These are phyloP conservation scores for Mactra quadrangularis DNA, from an alignment of 1,140 invertebrate genomes.

Conservation along the genomic window DNA sequence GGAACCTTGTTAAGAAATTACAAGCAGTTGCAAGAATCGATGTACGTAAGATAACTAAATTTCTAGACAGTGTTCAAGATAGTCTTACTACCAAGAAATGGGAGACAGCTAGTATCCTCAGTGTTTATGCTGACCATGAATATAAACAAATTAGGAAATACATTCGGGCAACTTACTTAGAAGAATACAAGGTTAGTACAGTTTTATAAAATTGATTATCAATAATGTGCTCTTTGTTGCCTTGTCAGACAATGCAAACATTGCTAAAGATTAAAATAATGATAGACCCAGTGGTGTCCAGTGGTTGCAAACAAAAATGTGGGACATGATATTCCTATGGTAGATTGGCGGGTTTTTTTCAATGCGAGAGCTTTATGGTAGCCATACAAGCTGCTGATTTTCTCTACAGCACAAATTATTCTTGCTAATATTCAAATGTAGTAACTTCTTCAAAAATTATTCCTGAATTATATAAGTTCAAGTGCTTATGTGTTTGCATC, in stretches of 20 bases:
- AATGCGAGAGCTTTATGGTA: too few relatives aligned
- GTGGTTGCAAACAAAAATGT: too few relatives aligned
- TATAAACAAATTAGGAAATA: slow-evolving; percentile 17
- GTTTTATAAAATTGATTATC: neutral
- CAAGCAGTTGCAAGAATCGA: slow-evolving; percentile 15
- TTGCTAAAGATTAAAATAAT: too few relatives aligned
- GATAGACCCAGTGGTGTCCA: too few relatives aligned
- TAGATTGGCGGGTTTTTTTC: too few relatives aligned
- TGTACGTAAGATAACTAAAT: slow-evolving; percentile 12
- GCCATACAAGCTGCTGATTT: too few relatives aligned
- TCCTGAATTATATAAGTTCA: too few relatives aligned
- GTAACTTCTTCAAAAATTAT: too few relatives aligned
- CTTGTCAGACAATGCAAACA: neutral
- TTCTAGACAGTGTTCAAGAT: slow-evolving; percentile 15
- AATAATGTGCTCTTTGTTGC: neutral
- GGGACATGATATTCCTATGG: too few relatives aligned
- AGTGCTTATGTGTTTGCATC: too few relatives aligned
- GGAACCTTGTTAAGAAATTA: slow-evolving; percentile 30
- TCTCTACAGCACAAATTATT: too few relatives aligned
- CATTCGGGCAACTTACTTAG: slow-evolving; percentile 10
- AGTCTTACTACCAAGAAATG: neutral
- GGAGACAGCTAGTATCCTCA: neutral
- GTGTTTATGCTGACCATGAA: slow-evolving; percentile 12
- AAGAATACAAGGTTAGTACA: slow-evolving; percentile 18
- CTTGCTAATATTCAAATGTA: too few relatives aligned